phyloP scores from a whole-genome alignment of 2,113 vertebrate genomes.

The Dicentrarchus labrax region DNA sequence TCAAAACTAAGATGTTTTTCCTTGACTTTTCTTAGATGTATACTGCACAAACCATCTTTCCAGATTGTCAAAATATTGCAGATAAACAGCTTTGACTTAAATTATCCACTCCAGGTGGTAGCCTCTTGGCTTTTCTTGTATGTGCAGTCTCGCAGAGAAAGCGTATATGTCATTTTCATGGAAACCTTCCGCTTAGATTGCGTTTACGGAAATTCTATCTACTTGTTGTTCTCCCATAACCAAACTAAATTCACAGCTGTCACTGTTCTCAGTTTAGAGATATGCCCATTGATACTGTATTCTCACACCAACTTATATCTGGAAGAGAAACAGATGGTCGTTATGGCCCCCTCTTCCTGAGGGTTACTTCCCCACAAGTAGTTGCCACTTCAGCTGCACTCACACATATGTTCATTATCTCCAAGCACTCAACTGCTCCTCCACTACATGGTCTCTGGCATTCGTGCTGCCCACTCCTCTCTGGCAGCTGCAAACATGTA shows the following conservation, averaged over 20 bases:
- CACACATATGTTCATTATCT: conserved; percentile 76
- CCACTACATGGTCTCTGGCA: conserved; percentile 55
- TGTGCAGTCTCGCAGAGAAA: neutral
- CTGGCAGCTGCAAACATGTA: conserved; percentile 47
- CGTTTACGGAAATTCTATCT: neutral
- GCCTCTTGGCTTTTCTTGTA: neutral
- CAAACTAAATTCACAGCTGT: conserved; percentile 43
- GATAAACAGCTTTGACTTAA: neutral
- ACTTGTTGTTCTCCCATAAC: conserved; percentile 8
- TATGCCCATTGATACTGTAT: conserved; percentile 35
- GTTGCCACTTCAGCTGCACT: conserved; percentile 62
- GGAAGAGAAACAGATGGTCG: conserved; percentile 68
- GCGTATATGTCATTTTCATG: neutral
- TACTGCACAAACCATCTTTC: neutral
- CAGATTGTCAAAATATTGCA: neutral
- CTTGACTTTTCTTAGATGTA: neutral
- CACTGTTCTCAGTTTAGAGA: conserved; percentile 16
- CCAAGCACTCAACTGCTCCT: conserved; percentile 56
- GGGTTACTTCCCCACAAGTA: conserved; percentile 59
- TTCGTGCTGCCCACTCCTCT: conserved; percentile 10
- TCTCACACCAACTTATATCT: conserved; percentile 45
- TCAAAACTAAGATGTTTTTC: neutral
- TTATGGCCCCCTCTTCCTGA: conserved; percentile 46
- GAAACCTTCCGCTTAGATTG: neutral
- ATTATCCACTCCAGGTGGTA: neutral